Evolutionary conservation across 2,113 vertebrate genomes (phyloP).

Genomic region (Tachysurus fulvidraco): DNA sequence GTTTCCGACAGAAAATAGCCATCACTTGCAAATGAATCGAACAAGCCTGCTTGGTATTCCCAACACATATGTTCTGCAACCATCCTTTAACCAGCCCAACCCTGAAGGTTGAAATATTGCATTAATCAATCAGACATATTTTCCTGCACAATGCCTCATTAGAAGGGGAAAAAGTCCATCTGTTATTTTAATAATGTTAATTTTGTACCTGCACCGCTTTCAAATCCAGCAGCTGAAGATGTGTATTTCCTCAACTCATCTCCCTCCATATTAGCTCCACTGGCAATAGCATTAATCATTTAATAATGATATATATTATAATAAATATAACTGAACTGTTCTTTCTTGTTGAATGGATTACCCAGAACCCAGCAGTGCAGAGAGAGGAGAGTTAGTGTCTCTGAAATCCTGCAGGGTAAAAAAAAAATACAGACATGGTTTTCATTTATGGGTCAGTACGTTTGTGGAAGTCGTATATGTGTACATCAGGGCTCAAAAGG

Average conservation of each 20-base stretch:
- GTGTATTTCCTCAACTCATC: conserved; percentile 14
- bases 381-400: conserved; percentile 13
- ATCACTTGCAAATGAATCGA: conserved; percentile 8
- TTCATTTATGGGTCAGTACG: conserved; percentile 22
- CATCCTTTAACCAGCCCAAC: conserved; percentile 23
- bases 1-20: conserved; percentile 4
- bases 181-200: conserved; percentile 39
- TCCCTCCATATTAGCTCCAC: conserved; percentile 7
- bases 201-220: conserved; percentile 20
- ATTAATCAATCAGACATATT: conserved; percentile 21
- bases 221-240: conserved; percentile 25
- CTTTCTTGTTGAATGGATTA: conserved; percentile 5
- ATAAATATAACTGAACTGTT: conserved; percentile 14
- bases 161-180: conserved; percentile 20
- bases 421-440: conserved; percentile 5
- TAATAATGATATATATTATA: conserved; percentile 10
- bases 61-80: conserved; percentile 3
- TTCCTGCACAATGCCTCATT: conserved; percentile 15
- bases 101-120: conserved; percentile 27
- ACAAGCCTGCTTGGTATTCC: conserved; percentile 34
- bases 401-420: neutral
- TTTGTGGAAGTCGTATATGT: conserved; percentile 28
- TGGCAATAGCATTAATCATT: conserved; percentile 11
- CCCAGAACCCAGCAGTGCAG: neutral
- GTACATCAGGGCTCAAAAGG: conserved; percentile 16